Conservation (phyloP, 2,888 invertebrate genomes). For the Oligia latruncula region DNA sequence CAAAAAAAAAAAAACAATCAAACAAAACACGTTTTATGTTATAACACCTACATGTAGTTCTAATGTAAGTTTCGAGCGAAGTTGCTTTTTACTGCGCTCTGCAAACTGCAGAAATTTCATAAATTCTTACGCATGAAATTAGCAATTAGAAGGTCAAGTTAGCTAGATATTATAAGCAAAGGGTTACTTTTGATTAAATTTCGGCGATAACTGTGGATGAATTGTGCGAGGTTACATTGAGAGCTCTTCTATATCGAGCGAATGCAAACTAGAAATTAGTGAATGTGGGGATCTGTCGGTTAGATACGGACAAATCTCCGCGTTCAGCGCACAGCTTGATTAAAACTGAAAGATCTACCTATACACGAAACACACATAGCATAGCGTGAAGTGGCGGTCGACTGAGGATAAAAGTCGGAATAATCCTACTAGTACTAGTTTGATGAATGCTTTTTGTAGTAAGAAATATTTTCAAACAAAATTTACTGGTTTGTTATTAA, state of each 20-base stretch:
- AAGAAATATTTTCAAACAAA: not conserved
- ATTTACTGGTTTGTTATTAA: not conserved
- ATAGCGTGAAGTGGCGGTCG: conserved; percentile 16
- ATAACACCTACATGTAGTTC: conserved; percentile 16
- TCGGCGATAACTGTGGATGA: conserved; percentile 12
- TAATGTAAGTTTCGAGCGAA: conserved; percentile 28
- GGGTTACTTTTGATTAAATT: conserved; percentile 47
- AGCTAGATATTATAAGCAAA: conserved; percentile 8
- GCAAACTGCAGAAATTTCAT: conserved; percentile 43
- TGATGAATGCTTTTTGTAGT: not conserved
- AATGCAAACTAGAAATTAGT: conserved; percentile 54
- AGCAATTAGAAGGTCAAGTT: conserved; percentile 35
- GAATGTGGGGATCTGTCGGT: conserved; percentile 47
- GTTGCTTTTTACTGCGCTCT: conserved; percentile 37
- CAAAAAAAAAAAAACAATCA: conserved; percentile 13
- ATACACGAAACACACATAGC: conserved; percentile 10
- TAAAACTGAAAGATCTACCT: conserved; percentile 54
- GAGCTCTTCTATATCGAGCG: conserved; percentile 19
- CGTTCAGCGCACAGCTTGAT: conserved; percentile 47
- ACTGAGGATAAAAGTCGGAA: conserved; percentile 28
- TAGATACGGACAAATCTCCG: conserved; percentile 32
- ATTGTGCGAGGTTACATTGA: conserved; percentile 25
- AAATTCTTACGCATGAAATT: conserved; percentile 37
- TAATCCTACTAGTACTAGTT: conserved; percentile 16
- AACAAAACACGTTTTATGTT: conserved; percentile 11